Conservation (phyloP, 2,113 vertebrate species). For the Ciconia boyciana region DNA sequence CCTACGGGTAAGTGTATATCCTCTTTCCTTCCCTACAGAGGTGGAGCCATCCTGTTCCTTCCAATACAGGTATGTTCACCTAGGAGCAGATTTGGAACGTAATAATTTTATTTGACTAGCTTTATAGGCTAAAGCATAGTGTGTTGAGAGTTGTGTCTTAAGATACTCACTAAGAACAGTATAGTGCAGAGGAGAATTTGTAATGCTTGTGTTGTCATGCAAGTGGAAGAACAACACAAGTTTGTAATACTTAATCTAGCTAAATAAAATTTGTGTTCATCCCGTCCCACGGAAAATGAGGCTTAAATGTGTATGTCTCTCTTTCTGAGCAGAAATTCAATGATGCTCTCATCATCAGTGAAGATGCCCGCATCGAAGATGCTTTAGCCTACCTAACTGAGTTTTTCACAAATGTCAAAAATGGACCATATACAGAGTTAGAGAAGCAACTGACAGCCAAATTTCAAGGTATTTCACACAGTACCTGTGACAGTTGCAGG, state of each 20-base stretch:
- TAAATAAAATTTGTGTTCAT: neutral
- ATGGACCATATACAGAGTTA: constrained; percentile 61
- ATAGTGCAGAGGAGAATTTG: neutral
- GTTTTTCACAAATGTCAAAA: constrained; percentile 73
- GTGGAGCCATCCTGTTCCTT: neutral
- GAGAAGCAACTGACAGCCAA: constrained; percentile 66
- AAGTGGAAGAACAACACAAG: neutral
- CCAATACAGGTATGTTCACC: neutral
- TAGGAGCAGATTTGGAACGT: neutral
- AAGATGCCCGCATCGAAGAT: constrained; percentile 75
- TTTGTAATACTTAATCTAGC: neutral
- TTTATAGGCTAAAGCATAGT: neutral
- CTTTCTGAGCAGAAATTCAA: constrained; percentile 77
- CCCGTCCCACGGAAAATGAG: neutral
- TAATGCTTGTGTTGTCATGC: neutral
- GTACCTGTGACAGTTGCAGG: neutral
- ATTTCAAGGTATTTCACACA: constrained; percentile 72
- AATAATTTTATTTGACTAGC: neutral
- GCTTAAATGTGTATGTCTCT: neutral
- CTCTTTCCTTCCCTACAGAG: neutral
- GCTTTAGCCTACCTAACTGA: constrained; percentile 72
- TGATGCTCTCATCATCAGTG: constrained; percentile 76
- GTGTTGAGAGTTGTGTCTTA: neutral
- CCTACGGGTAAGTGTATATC: constrained; percentile 61
- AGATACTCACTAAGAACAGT: neutral